phyloP scores from a whole-genome alignment of 2,113 vertebrate genomes.

The Calyptomena viridis region DNA sequence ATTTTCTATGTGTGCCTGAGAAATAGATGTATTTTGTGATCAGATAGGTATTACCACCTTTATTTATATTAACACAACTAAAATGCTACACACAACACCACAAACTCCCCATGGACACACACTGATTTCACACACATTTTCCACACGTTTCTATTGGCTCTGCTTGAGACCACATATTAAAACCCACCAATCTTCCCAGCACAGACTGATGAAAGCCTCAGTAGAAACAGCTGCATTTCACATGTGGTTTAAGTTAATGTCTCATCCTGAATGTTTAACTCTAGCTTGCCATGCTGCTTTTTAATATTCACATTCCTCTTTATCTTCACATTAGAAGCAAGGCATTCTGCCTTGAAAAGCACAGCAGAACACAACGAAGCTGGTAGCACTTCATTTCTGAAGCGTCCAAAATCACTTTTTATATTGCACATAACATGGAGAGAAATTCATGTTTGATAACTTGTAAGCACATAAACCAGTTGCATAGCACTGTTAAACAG shows the following conservation, averaged over 20 bases:
- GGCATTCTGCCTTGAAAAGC: conserved; percentile 44
- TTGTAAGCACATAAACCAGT: conserved; percentile 54
- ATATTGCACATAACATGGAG: conserved; percentile 39
- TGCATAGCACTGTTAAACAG: not conserved
- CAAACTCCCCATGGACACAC: conserved; percentile 58
- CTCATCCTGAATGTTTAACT: conserved; percentile 74
- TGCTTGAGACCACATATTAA: conserved; percentile 82
- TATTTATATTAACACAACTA: conserved; percentile 59
- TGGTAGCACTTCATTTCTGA: conserved; percentile 69
- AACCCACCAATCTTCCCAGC: conserved; percentile 82
- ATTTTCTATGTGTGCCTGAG: not conserved
- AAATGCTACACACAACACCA: conserved; percentile 18
- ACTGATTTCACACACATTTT: conserved; percentile 79
- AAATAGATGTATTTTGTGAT: conserved; percentile 21
- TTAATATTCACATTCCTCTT: conserved; percentile 67
- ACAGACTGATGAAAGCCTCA: conserved; percentile 79
- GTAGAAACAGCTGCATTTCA: conserved; percentile 79
- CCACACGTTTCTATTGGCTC: conserved; percentile 76
- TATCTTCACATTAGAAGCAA: conserved; percentile 65
- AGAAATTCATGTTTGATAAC: not conserved
- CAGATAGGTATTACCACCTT: conserved; percentile 24
- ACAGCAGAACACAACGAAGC: conserved; percentile 52
- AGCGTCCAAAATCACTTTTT: conserved; percentile 63
- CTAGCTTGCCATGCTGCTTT: conserved; percentile 67
- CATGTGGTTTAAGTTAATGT: conserved; percentile 80